These are phyloP conservation scores for Steinernema khuongi DNA, from an alignment of 1,140 invertebrate species.

Conservation along the genomic window DNA sequence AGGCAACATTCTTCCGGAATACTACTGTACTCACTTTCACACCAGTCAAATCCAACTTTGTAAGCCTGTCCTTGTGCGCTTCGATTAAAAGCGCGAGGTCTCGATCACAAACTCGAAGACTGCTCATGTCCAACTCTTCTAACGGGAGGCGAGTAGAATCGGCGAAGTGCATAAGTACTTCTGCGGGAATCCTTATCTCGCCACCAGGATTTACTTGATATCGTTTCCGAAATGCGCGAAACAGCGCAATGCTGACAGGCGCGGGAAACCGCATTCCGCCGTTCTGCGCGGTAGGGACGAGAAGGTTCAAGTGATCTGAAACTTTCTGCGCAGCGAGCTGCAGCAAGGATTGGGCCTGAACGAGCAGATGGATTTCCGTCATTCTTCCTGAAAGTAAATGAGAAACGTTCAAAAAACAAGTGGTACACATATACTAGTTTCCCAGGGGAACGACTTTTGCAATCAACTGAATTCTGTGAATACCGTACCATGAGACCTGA, in stretches of 20 bases:
- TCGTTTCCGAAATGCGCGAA: not conserved
- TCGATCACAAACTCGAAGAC: slow-evolving; percentile 21
- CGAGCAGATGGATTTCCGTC: too few species aligned
- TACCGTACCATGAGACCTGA: too few species aligned
- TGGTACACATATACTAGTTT: too few species aligned
- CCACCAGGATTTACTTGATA: not conserved
- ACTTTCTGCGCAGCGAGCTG: too few species aligned
- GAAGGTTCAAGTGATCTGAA: too few species aligned
- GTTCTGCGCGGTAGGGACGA: not conserved
- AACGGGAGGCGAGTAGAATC: not conserved
- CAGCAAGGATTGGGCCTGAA: too few species aligned
- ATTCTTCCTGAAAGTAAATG: too few species aligned
- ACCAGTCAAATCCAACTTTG: slow-evolving; percentile 26
- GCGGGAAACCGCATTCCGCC: not conserved
- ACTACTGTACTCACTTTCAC: slow-evolving; percentile 20
- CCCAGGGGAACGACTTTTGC: too few species aligned
- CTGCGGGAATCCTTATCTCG: not conserved
- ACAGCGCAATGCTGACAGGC: not conserved
- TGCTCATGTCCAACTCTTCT: not conserved
- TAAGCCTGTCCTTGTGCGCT: slow-evolving; percentile 19
- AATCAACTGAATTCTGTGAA: too few species aligned
- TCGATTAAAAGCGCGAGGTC: slow-evolving; percentile 17
- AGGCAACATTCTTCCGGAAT: too few species aligned
- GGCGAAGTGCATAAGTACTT: not conserved
- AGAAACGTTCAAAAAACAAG: too few species aligned